Percentiles rank a stretch among this genome's conserved stretches.
These are phyloP conservation scores for Lipophrys pholis DNA, from an alignment of 2,113 vertebrate species.

Conservation along the genomic window DNA sequence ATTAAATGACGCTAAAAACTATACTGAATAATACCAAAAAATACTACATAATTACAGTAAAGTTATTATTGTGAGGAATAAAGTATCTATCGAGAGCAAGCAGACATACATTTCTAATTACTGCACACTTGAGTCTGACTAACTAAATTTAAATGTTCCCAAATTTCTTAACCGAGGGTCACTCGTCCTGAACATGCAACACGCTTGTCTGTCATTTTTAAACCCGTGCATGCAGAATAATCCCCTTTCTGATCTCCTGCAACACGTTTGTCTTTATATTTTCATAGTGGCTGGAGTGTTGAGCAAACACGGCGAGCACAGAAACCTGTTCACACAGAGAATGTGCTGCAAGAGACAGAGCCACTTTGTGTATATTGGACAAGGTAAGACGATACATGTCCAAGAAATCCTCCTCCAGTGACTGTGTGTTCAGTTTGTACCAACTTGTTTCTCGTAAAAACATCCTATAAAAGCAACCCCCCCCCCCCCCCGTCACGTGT, in stretches of 20 bases:
- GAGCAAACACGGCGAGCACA: slow-evolving; percentile 59
- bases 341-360: slow-evolving; percentile 85
- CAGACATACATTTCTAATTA: not conserved
- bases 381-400: slow-evolving; percentile 62
- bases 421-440: not conserved
- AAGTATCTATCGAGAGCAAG: too few species aligned
- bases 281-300: slow-evolving; percentile 65
- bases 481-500: too few species aligned
- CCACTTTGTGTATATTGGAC: slow-evolving; percentile 80
- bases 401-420: not conserved
- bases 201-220: too few species aligned
- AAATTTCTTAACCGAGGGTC: not conserved
- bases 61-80: too few species aligned
- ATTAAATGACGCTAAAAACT: too few species aligned
- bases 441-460: not conserved
- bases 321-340: slow-evolving; percentile 80
- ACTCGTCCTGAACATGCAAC: too few species aligned
- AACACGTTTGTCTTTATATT: slow-evolving; percentile 7
- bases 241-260: too few species aligned
- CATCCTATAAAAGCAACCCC: too few species aligned
- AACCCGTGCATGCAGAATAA: too few species aligned
- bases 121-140: not conserved
- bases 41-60: too few species aligned
- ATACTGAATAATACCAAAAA: too few species aligned
- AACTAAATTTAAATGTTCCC: not conserved